Evolutionary conservation across 2,797 vertebrate genomes (phyloP), one percentile per base, ranked within the genome.

Genomic region (Sparus aurata): DNA sequence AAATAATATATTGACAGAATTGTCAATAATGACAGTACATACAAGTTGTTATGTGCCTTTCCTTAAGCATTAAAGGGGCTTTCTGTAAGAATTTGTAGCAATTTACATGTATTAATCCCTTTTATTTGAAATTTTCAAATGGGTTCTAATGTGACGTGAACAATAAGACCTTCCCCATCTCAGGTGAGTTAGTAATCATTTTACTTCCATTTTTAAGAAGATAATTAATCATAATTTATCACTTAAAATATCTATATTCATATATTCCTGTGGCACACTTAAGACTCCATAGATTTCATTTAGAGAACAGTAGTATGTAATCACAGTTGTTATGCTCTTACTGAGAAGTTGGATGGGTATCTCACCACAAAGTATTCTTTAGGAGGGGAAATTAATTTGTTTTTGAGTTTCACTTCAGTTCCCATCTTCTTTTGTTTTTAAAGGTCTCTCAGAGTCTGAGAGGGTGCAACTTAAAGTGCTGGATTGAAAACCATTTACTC

Each of bases 401-500:
- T 68, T 38, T 50, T 6, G 0, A 38, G 22, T 79, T n/a, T 68
- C 43, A 62, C 41, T 59, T 69, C 43, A 43, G 41, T 52, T 58
- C 60, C 38, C 41, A 0, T 1, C 34, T 69, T 46, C n/a, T 52
- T 73, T 77, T 62, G 45, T 77, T 71, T 61, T n/a, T 17, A 13
- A 30, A 38, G 9, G 17, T 75, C 38, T 71, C n/a, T 47, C 50
- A 3, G 23, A 25, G 23, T 52, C 47, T 12, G 9, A 45, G 30
- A n/a, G 67, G 20, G 25, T 6, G 55, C 4, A 4, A 10, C 47
- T 20, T 6, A 23, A 64, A 65, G 50, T 41, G 64, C 20, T 9
- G 41, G 20, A 62, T 54, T 58, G 16, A 75, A 79, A 75, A 63
- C 60, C n/a, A 18, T 25, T 38, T 2, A 45, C 59, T 73, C 27